phyloP scores from a whole-genome alignment of 1,140 invertebrate genomes.

The Aphaenogaster ashmeadi region DNA sequence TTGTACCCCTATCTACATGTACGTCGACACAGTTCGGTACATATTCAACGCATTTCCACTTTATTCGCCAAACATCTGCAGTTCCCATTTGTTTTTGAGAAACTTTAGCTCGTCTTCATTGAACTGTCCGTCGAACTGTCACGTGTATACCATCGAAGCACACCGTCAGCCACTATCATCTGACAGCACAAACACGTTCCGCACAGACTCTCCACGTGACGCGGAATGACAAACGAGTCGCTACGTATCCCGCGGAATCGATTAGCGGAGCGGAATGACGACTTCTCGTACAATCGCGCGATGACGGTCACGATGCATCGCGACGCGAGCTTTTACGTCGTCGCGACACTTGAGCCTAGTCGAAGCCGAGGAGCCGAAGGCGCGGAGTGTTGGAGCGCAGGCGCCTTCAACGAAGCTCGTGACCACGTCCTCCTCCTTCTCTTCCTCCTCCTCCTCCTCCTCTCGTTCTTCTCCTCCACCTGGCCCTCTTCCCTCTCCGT shows the following conservation, averaged over 20 bases:
- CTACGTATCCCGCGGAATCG: conserved; percentile 41
- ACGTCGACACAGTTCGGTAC: neutral
- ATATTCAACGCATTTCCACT: neutral
- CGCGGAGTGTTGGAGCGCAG: conserved; percentile 72
- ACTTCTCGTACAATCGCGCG: conserved; percentile 60
- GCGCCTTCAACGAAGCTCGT: conserved; percentile 73
- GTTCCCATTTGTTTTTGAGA: neutral
- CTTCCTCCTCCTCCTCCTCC: conserved; percentile 17
- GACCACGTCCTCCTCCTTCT: conserved; percentile 62
- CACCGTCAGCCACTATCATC: neutral
- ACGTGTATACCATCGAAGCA: conserved; percentile 5
- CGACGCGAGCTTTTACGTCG: conserved; percentile 75
- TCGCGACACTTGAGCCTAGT: conserved; percentile 67
- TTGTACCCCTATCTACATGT: neutral
- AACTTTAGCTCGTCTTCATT: neutral
- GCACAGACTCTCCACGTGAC: conserved; percentile 16
- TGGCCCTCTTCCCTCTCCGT: conserved; percentile 8
- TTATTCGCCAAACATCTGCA: neutral
- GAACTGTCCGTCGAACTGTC: conserved; percentile 4
- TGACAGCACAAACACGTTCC: neutral
- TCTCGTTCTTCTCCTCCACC: conserved; percentile 28
- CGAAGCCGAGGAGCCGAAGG: conserved; percentile 66
- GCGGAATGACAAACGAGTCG: conserved; percentile 50
- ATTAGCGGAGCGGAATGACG: conserved; percentile 62
- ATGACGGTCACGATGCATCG: conserved; percentile 67